Conservation (phyloP, 2,888 invertebrate species). For the Nesidiocoris tenuis region DNA sequence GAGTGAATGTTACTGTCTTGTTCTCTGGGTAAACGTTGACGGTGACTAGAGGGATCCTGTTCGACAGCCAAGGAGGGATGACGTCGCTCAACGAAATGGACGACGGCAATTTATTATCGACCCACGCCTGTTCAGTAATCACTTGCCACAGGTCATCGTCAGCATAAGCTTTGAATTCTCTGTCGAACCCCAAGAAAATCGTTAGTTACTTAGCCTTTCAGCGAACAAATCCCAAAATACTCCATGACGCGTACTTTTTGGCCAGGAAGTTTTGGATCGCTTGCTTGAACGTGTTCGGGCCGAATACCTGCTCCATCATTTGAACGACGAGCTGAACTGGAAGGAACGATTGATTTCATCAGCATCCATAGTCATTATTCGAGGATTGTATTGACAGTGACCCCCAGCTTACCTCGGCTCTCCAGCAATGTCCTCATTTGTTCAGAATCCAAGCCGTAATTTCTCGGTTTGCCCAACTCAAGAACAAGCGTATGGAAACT, state of each 20-base stretch:
- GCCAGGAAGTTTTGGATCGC: conserved; percentile 70
- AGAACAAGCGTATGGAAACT: conserved; percentile 51
- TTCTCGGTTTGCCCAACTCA: conserved; percentile 51
- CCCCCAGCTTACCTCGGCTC: conserved; percentile 51
- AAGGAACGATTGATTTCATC: no score
- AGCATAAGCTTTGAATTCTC: conserved; percentile 70
- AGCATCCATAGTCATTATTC: background rate
- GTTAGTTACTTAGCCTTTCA: background rate
- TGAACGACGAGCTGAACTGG: conserved; percentile 60
- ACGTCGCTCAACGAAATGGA: conserved; percentile 67
- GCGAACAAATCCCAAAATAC: background rate
- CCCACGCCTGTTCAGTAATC: conserved; percentile 53
- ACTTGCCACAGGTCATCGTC: conserved; percentile 61
- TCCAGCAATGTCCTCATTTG: conserved; percentile 47
- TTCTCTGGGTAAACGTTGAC: conserved; percentile 67
- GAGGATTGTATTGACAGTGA: no score
- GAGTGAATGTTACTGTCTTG: conserved; percentile 63
- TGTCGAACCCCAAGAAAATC: conserved; percentile 42
- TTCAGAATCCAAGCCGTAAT: conserved; percentile 48
- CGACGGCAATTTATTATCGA: conserved; percentile 61
- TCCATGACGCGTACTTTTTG: conserved; percentile 57
- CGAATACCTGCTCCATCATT: conserved; percentile 85
- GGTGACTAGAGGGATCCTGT: conserved; percentile 73
- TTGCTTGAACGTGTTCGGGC: conserved; percentile 70
- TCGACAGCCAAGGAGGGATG: conserved; percentile 78